Conservation (phyloP, 2,797 vertebrate genomes). For the Smutsia temminckii region DNA sequence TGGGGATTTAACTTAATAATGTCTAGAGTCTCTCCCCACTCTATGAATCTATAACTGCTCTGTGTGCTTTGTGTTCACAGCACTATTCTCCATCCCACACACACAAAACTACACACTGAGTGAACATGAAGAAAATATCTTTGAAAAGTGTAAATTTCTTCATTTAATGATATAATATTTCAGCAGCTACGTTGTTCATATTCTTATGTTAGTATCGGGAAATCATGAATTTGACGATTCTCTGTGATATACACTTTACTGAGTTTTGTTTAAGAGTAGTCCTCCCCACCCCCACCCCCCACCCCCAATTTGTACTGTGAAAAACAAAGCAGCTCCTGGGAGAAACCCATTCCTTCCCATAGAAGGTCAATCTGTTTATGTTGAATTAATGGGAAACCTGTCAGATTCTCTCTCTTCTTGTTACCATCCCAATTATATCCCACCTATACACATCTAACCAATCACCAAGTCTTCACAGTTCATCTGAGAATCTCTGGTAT, state of each 20-base stretch:
- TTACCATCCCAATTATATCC: not conserved
- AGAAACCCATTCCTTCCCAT: not conserved
- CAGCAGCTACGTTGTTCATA: not conserved
- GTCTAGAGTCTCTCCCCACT: not conserved
- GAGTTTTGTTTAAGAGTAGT: not conserved
- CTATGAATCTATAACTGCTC: not conserved
- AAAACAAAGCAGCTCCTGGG: not conserved
- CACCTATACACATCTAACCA: not conserved
- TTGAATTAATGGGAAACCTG: not conserved
- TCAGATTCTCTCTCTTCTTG: not conserved
- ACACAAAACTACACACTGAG: not conserved
- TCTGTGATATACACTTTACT: not conserved
- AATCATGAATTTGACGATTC: not conserved
- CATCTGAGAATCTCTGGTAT: not conserved
- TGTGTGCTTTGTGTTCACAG: not conserved
- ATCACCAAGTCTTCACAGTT: not conserved
- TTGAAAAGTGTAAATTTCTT: not conserved
- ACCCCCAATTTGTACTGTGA: not conserved
- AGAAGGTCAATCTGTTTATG: not conserved
- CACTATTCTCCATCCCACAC: accelerated
- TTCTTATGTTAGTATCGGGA: not conserved
- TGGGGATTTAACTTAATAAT: not conserved
- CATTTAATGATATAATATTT: not conserved
- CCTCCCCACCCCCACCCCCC: too few species aligned
- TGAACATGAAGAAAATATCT: not conserved